Evolutionary conservation across 2,888 invertebrate genomes (phyloP), one percentile per base, ranked within the genome.

Genomic region (Nomada fabriciana): DNA sequence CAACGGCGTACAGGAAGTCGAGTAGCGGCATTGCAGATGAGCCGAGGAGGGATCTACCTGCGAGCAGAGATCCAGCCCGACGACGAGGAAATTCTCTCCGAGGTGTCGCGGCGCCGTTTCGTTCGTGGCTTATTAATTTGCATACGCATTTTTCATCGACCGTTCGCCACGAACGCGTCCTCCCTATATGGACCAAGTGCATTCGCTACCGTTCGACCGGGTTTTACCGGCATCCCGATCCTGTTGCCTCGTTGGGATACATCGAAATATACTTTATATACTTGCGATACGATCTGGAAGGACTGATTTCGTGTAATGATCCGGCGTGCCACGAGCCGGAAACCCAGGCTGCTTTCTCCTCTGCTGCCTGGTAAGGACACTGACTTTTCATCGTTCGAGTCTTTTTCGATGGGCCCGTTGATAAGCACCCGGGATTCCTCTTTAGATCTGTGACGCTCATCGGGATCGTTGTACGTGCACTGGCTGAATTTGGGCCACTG

Each of bases 261-360:
- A 88, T 88, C 85, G 85, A 86, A 86, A 83, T 83, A 80, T 86
- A 83, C 83, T 87, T 83, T 88, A 83, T 83, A 78, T 77, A 67
- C 75, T 57, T 60, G 82, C 81, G 86, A 87, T 82, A 86, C 80
- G 80, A 87, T 86, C 88, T 73, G 60, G 50, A n/a, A 53, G 73
- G 72, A 74, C 57, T 60, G 80, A 80, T 70, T 78, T 87, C 86
- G 84, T 85, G 83, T 87, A 87, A 87, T 85, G 88, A 87, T 84
- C 65, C 86, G 63, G 70, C 57, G 72, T 55, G 69, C 70, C 61
- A 76, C 57, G 68, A 60, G 74, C 65, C 72, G 74, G 72, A 71
- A 67, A 57, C 76, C 72, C 78, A 20, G 11, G 57, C 23, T 74
- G 86, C 88, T 88, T 88, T 88, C 88, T 86, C 87, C 85, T 85